Percentiles rank a stretch among this genome's conserved stretches.
Conservation (phyloP, 2,797 vertebrate genomes). For the Arvicola amphibius region DNA sequence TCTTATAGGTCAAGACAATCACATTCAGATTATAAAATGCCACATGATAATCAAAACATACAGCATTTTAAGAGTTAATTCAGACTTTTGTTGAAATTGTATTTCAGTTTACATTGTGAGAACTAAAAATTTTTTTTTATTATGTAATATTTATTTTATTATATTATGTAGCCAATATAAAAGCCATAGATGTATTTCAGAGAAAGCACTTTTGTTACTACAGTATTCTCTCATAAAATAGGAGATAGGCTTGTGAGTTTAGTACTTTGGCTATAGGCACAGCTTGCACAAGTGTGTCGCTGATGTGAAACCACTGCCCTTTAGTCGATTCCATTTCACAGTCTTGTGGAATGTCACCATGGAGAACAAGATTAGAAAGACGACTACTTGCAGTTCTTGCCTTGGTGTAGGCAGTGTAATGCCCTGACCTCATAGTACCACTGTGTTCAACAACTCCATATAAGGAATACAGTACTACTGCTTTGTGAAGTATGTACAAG, state of each 20-base stretch:
- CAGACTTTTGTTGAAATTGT: not conserved
- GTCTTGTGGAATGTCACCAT: constrained; percentile 84
- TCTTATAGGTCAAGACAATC: too few relatives aligned
- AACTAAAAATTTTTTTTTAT: too few relatives aligned
- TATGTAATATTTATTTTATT: too few relatives aligned
- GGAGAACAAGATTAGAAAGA: constrained; percentile 86
- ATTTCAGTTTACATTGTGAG: not conserved
- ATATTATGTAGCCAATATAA: constrained; percentile 62
- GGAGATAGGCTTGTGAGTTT: constrained; percentile 96
- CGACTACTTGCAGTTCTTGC: constrained; percentile 84
- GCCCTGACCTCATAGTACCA: constrained; percentile 97
- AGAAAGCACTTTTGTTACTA: constrained; percentile 69
- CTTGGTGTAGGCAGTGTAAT: constrained; percentile 98
- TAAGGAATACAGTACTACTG: constrained; percentile 95
- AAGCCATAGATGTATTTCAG: not conserved
- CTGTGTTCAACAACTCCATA: constrained; percentile 98
- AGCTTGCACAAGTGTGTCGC: constrained; percentile 93
- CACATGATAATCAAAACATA: too few relatives aligned
- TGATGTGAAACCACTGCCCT: constrained; percentile 97
- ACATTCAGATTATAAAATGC: too few relatives aligned
- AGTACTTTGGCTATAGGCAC: constrained; percentile 92
- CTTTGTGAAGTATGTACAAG: too few relatives aligned
- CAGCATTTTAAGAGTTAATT: too few relatives aligned
- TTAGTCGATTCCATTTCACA: constrained; percentile 84
- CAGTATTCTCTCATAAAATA: constrained; percentile 96